Conservation (phyloP, 1,140 invertebrate genomes). For the Drosophila quadrilineata region DNA sequence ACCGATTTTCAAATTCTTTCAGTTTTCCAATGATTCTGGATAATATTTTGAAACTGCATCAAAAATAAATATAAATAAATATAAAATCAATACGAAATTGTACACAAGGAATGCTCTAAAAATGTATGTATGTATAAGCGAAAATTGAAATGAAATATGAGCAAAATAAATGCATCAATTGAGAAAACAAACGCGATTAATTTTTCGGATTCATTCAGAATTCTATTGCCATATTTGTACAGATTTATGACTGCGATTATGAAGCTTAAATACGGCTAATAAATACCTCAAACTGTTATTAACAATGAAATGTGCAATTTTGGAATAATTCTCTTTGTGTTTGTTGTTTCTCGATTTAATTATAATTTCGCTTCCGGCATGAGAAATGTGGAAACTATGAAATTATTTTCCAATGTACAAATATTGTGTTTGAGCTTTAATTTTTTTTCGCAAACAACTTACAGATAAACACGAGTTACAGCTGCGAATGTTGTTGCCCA, state of each 20-base stretch:
- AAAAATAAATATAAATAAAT: too few relatives aligned
- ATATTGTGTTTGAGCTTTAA: background rate
- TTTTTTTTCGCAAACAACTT: constrained; percentile 11
- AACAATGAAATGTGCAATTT: constrained; percentile 17
- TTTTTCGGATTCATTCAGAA: too few relatives aligned
- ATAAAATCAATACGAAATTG: too few relatives aligned
- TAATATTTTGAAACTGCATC: too few relatives aligned
- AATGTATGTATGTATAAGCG: too few relatives aligned
- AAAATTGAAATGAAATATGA: too few relatives aligned
- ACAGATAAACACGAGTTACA: constrained; percentile 32
- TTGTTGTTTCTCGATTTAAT: constrained; percentile 7
- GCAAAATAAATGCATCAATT: too few relatives aligned
- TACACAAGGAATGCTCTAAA: too few relatives aligned
- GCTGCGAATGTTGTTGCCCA: constrained; percentile 1
- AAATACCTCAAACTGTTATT: constrained; percentile 13
- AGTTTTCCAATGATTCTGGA: too few relatives aligned
- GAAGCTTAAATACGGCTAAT: background rate
- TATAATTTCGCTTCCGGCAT: constrained; percentile 24
- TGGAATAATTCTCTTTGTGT: background rate
- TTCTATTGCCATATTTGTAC: background rate
- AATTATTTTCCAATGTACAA: constrained; percentile 30
- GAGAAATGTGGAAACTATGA: constrained; percentile 18
- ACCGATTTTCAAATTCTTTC: too few relatives aligned
- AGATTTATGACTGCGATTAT: background rate
- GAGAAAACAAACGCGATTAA: too few relatives aligned